Evolutionary conservation across 2,113 vertebrate species (phyloP), one percentile per base, ranked within the genome.

Genomic region (Zosterops lateralis): DNA sequence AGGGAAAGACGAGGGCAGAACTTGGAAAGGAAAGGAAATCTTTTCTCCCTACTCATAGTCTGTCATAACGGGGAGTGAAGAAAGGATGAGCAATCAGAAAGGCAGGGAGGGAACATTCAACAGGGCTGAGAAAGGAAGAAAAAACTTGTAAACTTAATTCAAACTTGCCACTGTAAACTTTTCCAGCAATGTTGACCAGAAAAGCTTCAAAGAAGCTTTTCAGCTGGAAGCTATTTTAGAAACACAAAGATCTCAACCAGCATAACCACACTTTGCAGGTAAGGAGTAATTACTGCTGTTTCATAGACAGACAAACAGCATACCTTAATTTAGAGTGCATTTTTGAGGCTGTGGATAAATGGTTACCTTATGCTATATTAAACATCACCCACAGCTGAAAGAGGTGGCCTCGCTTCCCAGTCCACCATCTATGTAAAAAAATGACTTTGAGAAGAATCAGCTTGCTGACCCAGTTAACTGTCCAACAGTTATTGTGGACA

Each of bases 11-110:
- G 10, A 28, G 78, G 75, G 64, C 2, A 85, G 56, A 66, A 74
- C 72, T 57, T 76, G 72, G 71, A 95, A 92, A 10, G 61, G 78
- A 94, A 95, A 88, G 65, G 60, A 91, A 93, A 84, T 87, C 31
- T 85, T 82, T 95, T 50, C 66, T 68, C 61, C 61, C 76, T 68
- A 34, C 83, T 89, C 83, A 77, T 19, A 85, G 89, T 36, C 67
- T 74, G 75, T 80, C 75, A 9, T n/a, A 84, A 56, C 3, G 15
- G 47, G 62, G 38, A 34, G 61, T 40, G n/a, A 62, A 77, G 75
- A 68, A 87, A 50, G 78, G 71, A 93, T 71, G 68, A 92, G 68
- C 78, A 74, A 92, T 36, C 51, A 86, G 81, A 64, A 88, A 5
- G 26, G 64, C 77, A 85, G 47, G 50, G 36, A 54, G 40, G 38